Percentiles rank a stretch among this genome's conserved stretches.
Conservation (phyloP, 2,113 vertebrate species). For the Sterna hirundo region DNA sequence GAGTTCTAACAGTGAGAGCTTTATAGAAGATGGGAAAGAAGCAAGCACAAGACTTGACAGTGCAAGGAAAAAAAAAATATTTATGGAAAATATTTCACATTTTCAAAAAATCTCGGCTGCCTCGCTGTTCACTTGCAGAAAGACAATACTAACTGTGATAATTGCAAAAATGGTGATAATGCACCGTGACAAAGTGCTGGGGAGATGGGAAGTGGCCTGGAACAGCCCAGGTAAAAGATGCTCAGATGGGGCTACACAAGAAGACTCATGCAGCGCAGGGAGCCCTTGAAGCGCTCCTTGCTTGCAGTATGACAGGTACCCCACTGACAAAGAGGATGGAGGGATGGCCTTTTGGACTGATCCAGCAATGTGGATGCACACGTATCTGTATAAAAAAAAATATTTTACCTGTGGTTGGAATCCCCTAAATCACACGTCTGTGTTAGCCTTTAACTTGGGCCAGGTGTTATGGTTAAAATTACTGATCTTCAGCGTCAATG, state of each 20-base stretch:
- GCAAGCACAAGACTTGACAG: not conserved
- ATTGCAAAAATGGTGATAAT: not conserved
- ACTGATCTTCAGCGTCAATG: not conserved
- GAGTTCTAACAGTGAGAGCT: not conserved
- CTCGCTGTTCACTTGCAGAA: not conserved
- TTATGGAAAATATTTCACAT: conserved; percentile 55
- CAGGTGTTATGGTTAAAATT: not conserved
- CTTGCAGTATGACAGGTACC: not conserved
- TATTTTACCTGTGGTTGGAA: not conserved
- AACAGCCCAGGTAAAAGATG: not conserved
- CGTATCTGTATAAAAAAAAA: fast-evolving
- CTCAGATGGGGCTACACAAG: not conserved
- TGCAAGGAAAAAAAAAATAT: conserved; percentile 37
- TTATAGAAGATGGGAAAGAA: not conserved
- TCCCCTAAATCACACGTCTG: not conserved
- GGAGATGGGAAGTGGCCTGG: not conserved
- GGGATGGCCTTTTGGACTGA: not conserved
- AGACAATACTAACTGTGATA: not conserved
- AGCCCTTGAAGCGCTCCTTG: not conserved
- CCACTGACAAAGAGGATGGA: not conserved
- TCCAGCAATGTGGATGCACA: not conserved
- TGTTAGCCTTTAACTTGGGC: not conserved
- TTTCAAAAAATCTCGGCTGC: not conserved
- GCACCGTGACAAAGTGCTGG: not conserved
- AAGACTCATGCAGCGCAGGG: not conserved